phyloP scores from a whole-genome alignment of 2,888 invertebrate genomes.

The Villa cingulata region DNA sequence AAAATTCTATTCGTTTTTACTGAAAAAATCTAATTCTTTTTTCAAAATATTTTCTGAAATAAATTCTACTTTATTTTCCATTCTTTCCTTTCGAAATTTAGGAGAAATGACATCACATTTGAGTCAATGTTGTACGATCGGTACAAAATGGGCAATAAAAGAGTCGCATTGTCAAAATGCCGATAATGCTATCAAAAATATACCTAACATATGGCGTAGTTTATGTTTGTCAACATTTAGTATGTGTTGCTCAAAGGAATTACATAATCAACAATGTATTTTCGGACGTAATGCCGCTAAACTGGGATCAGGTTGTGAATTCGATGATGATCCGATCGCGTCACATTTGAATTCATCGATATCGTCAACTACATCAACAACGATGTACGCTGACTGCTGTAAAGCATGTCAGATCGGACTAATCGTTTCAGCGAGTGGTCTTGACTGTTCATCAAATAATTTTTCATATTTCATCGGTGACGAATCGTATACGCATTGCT shows the following conservation, averaged over 20 bases:
- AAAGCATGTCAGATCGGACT: conserved; percentile 51
- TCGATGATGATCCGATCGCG: too few species aligned
- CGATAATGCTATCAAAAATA: conserved; percentile 40
- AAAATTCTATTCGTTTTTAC: background rate
- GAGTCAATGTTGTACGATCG: conserved; percentile 40
- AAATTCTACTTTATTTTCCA: background rate
- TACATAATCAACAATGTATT: conserved; percentile 32
- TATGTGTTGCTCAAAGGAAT: conserved; percentile 47
- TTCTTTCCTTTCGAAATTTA: background rate
- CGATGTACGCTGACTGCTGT: conserved; percentile 42
- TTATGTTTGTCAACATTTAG: conserved; percentile 48
- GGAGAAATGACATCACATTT: conserved; percentile 25
- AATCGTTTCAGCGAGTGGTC: conserved; percentile 40
- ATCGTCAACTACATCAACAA: conserved; percentile 16
- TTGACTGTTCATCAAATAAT: conserved; percentile 40
- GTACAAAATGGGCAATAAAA: conserved; percentile 39
- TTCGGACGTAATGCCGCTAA: conserved; percentile 27
- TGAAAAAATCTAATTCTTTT: too few species aligned
- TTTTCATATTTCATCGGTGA: conserved; percentile 36
- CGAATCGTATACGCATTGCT: conserved; percentile 48
- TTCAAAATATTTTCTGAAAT: too few species aligned
- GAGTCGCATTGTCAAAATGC: conserved; percentile 38
- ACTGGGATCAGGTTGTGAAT: conserved; percentile 24
- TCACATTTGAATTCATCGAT: conserved; percentile 14
- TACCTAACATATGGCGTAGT: conserved; percentile 43